A percentile compares a stretch with the other conserved stretches of the same genome.
phyloP scores from a whole-genome alignment of 2,888 invertebrate species.

The Trileptium ribeirensis region DNA sequence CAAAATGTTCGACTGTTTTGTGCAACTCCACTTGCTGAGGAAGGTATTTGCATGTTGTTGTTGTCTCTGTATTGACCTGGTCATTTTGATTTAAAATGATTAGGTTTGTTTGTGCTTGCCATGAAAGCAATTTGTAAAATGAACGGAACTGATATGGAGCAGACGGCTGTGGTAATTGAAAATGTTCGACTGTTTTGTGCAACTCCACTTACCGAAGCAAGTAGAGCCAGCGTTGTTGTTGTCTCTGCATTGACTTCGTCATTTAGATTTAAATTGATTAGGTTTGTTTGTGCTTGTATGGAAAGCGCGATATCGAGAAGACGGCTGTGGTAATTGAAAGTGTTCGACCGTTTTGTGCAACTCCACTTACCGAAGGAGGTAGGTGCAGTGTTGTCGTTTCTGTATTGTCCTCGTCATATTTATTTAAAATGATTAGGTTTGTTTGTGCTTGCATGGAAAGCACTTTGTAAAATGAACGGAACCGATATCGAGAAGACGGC shows the following conservation, averaged over 20 bases:
- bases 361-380: slow-evolving; percentile 75
- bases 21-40: slow-evolving; percentile 83
- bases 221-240: too few species aligned
- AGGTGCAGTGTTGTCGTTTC: too few species aligned
- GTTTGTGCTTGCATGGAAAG: slow-evolving; percentile 58
- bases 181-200: slow-evolving; percentile 84
- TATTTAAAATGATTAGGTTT: too few species aligned
- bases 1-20: slow-evolving; percentile 82
- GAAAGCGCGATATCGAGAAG: slow-evolving; percentile 63
- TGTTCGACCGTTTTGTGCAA: slow-evolving; percentile 82
- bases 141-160: slow-evolving; percentile 60
- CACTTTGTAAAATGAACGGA: slow-evolving; percentile 45
- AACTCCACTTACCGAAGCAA: slow-evolving; percentile 78
- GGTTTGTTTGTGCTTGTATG: slow-evolving; percentile 63
- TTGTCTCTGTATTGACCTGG: too few species aligned
- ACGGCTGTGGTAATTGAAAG: slow-evolving; percentile 75
- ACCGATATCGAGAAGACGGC: slow-evolving; percentile 67
- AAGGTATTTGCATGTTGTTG: too few species aligned
- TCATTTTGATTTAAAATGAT: too few species aligned
- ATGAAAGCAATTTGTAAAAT: slow-evolving; percentile 52
- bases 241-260: too few species aligned
- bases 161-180: slow-evolving; percentile 73
- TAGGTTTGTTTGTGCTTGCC: slow-evolving; percentile 64
- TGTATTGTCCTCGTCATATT: too few species aligned
- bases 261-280: too few species aligned